Base-by-base conservation (phyloP, 2,113 vertebrate genomes). In the Sinocyclocheilus anophthalmus region DNA sequence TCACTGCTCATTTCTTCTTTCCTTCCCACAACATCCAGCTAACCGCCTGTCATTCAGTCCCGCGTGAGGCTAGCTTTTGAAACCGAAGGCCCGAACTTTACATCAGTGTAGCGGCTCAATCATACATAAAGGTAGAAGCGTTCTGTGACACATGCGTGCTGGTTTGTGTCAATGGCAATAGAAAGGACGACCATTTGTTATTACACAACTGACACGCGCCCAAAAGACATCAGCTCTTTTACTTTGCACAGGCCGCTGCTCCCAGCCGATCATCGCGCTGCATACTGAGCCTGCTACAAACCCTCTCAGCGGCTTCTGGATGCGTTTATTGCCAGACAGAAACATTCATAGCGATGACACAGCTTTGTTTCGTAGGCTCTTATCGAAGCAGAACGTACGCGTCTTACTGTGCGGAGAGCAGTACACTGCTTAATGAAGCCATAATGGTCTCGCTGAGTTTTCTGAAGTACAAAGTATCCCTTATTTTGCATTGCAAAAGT, bases 61-160 rank as follows among this genome's bases (percentile, higher is more conserved):
- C 95, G n/a, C 0, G 91, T 95, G 88, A 93, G 95, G 45, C 92
- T 96, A n/a, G 45, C 92, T 95, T 85, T 89, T 13, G 96, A 96
- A 92, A 94, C 94, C 0, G 96, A 96, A 90, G 95, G 95, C 95
- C 89, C 94, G 94, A n/a, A n/a, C 3, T 96, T 96, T 89, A 96
- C 95, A 18, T 96, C 95, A 45, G 95, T 96, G 24, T 95, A 96
- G 88, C 93, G 96, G 90, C 96, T 96, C 90, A 92, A 93, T 92
- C 94, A 96, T 96, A 96, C 83, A 95, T 96, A 90, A 93, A 94
- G 95, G 96, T 96, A 88, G 89, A 89, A 85, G 39, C 81, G n/a
- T 70, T 24, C 65, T 42, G 75, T 85, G 75, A 78, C 78, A 83
- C 57, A 18, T 26, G 76, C 53, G 20, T 13, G 67, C 24, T 42